Conservation (phyloP, 2,888 invertebrate genomes). For the Cataglyphis rosenhaueri region DNA sequence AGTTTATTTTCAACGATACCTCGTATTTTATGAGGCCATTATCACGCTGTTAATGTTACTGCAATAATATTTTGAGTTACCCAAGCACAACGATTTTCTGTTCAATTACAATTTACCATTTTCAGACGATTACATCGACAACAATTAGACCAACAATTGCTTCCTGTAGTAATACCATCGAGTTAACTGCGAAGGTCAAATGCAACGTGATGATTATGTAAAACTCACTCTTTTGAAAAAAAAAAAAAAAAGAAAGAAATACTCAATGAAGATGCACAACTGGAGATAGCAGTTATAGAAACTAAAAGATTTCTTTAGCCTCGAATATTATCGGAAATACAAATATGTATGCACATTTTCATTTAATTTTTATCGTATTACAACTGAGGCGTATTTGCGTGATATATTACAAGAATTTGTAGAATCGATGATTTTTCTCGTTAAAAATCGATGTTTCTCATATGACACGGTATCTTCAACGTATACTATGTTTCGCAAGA, state of each 20-base stretch:
- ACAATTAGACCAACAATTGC: constrained; percentile 53
- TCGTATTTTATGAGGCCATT: constrained; percentile 9
- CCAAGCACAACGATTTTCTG: constrained; percentile 43
- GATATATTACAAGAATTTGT: constrained; percentile 1
- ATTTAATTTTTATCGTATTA: background rate
- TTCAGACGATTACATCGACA: constrained; percentile 52
- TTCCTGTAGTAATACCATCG: constrained; percentile 43
- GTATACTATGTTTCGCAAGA: background rate
- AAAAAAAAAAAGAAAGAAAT: background rate
- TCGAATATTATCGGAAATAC: background rate
- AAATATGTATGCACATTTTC: background rate
- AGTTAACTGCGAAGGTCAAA: constrained; percentile 50
- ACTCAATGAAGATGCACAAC: background rate
- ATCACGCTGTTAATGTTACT: background rate
- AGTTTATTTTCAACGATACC: background rate
- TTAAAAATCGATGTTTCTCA: background rate
- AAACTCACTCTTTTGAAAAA: constrained; percentile 36
- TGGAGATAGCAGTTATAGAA: background rate
- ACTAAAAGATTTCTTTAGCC: background rate
- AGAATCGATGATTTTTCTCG: constrained; percentile 11
- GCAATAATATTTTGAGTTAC: constrained; percentile 35
- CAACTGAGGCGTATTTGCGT: background rate
- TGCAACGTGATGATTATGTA: constrained; percentile 49
- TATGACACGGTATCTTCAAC: background rate
- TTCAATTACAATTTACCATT: constrained; percentile 54